These are phyloP conservation scores for Pseudoips prasinana DNA, from an alignment of 2,888 invertebrate species.

Conservation along the genomic window DNA sequence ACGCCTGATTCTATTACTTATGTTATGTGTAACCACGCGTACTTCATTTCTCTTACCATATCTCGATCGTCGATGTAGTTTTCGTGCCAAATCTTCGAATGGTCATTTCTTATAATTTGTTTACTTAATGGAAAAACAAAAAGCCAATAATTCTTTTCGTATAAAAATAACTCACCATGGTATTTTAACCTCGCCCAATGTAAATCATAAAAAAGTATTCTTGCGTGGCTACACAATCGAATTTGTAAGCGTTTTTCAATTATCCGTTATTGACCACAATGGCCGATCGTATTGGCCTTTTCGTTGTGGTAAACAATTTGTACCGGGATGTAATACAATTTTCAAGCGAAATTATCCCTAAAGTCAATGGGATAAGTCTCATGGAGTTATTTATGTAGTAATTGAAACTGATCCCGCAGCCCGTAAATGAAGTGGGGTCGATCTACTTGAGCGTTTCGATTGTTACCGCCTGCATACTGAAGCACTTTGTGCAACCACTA, in stretches of 20 bases:
- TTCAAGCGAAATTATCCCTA: constrained; percentile 37
- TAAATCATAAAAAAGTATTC: constrained; percentile 68
- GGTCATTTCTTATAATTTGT: too few relatives aligned
- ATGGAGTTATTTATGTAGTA: constrained; percentile 17
- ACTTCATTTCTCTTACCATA: too few relatives aligned
- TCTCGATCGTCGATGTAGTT: too few relatives aligned
- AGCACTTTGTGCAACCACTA: constrained; percentile 51
- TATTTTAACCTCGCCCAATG: constrained; percentile 53
- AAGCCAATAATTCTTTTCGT: constrained; percentile 41
- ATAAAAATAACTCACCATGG: constrained; percentile 42
- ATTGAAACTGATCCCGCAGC: constrained; percentile 46
- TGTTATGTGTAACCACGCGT: too few relatives aligned
- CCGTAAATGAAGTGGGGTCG: constrained; percentile 49
- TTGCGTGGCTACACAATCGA: constrained; percentile 69
- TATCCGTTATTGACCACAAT: constrained; percentile 78
- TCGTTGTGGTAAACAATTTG: constrained; percentile 68
- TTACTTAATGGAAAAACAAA: constrained; percentile 16
- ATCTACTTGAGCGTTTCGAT: constrained; percentile 61
- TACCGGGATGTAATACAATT: constrained; percentile 37
- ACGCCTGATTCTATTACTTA: too few relatives aligned
- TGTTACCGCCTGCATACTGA: constrained; percentile 56
- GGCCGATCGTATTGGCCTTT: constrained; percentile 68
- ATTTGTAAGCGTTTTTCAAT: constrained; percentile 78
- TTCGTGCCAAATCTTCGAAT: too few relatives aligned
- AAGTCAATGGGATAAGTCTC: constrained; percentile 31